Evolutionary conservation across 1,140 invertebrate species (phyloP).

Genomic region (Saxidomus purpurata): DNA sequence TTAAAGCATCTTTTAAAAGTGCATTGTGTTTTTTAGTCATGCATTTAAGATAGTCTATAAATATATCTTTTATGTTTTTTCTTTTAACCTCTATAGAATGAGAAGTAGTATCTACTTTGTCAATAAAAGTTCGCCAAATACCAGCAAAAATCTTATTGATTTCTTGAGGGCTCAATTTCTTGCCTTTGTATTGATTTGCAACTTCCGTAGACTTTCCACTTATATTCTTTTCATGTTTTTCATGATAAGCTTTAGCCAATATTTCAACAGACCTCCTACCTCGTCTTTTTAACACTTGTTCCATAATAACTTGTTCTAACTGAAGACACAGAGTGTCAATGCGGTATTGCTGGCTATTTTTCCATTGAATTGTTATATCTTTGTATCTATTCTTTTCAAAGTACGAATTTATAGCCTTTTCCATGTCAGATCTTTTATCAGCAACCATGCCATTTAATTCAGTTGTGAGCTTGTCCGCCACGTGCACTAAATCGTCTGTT

Average conservation of each 20-base stretch:
- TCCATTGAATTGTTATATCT: constrained; percentile 5
- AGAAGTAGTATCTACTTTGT: neutral
- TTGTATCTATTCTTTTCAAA: constrained; percentile 2
- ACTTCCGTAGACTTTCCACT: neutral
- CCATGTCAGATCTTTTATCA: neutral
- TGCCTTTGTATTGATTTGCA: neutral
- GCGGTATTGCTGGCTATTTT: neutral
- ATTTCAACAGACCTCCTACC: neutral
- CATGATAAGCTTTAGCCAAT: neutral
- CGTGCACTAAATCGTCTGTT: neutral
- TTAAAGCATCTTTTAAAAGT: neutral
- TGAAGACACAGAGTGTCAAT: neutral
- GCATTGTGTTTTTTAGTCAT: neutral
- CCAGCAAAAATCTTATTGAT: neutral
- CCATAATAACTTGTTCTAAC: neutral
- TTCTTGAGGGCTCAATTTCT: neutral
- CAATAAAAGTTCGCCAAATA: neutral
- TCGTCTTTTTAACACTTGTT: neutral
- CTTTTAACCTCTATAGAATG: neutral
- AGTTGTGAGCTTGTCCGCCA: neutral
- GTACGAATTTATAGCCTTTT: neutral
- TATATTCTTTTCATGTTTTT: neutral
- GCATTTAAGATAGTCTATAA: neutral
- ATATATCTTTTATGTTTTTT: neutral
- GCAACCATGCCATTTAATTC: neutral